A percentile compares a stretch with the other conserved stretches of the same genome.
phyloP scores from a whole-genome alignment of 1,140 invertebrate species.

The Armadillidium nasatum region DNA sequence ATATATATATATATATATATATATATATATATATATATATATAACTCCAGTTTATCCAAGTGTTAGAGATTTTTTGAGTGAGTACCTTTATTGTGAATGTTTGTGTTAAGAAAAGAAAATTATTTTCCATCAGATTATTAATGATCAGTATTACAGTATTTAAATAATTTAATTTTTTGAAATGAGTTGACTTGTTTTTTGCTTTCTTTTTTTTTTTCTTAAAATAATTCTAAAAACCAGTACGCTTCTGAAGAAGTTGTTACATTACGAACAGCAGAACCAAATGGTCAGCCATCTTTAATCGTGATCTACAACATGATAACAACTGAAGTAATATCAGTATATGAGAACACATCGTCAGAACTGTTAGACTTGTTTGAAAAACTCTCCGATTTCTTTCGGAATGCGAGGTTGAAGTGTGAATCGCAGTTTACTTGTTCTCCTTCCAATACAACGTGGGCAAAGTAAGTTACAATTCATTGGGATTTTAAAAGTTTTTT shows the following conservation, averaged over 20 bases:
- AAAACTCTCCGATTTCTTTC: conserved; percentile 87
- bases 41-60: no score
- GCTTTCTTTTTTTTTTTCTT: not conserved
- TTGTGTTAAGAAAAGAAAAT: no score
- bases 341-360: conserved; percentile 86
- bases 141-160: no score
- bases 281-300: conserved; percentile 74
- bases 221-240: not conserved
- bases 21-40: no score
- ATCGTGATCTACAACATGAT: conserved; percentile 90
- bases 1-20: no score
- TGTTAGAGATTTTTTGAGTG: no score
- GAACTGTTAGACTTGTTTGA: conserved; percentile 81
- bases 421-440: conserved; percentile 84
- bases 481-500: no score
- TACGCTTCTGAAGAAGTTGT: conserved; percentile 44
- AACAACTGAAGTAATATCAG: conserved; percentile 75
- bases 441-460: conserved; percentile 84
- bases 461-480: conserved; percentile 55
- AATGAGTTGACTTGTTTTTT: no score
- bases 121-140: no score
- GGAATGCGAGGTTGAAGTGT: conserved; percentile 75
- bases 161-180: no score
- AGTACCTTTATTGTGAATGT: no score
- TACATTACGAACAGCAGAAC: conserved; percentile 55